Percentiles rank a stretch among this genome's conserved stretches.
Evolutionary conservation across 2,113 vertebrate genomes (phyloP).

Genomic region (Megaceryle maxima): DNA sequence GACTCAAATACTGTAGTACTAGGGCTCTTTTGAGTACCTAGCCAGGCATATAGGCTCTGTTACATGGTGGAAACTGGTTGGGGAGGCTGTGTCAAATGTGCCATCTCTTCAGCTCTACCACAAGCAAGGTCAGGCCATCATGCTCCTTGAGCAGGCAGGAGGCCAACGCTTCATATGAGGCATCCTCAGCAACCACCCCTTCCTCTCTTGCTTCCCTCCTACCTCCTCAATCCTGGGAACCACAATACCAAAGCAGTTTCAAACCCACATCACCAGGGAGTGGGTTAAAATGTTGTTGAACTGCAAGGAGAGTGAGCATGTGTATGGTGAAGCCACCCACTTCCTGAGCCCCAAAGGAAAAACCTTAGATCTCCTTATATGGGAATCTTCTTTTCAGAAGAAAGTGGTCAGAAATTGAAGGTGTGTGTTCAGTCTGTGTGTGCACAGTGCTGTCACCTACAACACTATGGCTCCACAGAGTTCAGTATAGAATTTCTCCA

Average conservation of each 20-base stretch:
- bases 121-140: neutral
- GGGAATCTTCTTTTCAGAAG: slow-evolving; percentile 24
- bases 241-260: neutral
- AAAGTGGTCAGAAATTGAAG: neutral
- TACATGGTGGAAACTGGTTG: rapidly evolving
- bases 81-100: neutral
- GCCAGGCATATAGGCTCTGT: rapidly evolving
- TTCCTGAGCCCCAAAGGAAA: neutral
- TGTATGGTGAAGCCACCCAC: neutral
- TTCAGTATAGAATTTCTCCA: neutral
- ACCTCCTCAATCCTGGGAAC: rapidly evolving
- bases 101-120: neutral
- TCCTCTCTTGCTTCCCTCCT: rapidly evolving
- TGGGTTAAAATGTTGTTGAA: neutral
- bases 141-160: neutral
- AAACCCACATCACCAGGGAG: neutral
- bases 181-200: neutral
- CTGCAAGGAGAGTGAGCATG: neutral
- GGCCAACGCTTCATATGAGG: rapidly evolving
- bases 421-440: neutral
- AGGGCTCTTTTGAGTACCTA: neutral
- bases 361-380: slow-evolving; percentile 25
- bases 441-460: neutral
- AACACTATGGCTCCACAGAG: rapidly evolving
- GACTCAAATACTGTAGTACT: neutral